Evolutionary conservation across 2,888 invertebrate species (phyloP), one percentile per base, ranked within the genome.

Genomic region (Lasioglossum malachurum): DNA sequence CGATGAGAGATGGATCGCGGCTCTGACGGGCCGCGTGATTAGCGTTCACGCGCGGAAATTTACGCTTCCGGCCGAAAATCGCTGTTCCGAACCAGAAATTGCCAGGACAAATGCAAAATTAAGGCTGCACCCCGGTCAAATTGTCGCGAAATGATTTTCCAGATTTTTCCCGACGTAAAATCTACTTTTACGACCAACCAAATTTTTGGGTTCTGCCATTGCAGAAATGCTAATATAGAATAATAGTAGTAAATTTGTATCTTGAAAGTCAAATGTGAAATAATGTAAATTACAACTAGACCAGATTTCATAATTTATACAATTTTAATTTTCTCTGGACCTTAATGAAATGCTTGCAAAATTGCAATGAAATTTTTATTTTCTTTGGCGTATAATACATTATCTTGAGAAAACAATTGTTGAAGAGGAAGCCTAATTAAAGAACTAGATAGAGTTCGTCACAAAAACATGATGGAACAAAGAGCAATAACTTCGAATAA

Each of bases 1-100:
- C 82, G 84, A 86, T 85, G 89, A n/a, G n/a, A n/a, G n/a, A 88
- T 88, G 79, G 89, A 91, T 91, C 83, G 80, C 44, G 77, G n/a
- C 77, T 73, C 72, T 64, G 27, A 72, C 82, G 74, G 73, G 67
- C 57, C 69, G 46, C 67, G 75, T 83, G 89, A 91, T 91, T 88
- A 91, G 89, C 83, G 80, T 8, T 19, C 80, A 86, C 83, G 80
- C 5, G 23, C 80, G 75, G 82, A 82, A 80, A 86, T 84, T 86
- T 67, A 44, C 38, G 73, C 75, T 84, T 86, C 64, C 73, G 79
- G 23, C 19, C 60, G 79, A 41, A 38, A 78, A 44, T 76, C 75
- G 71, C 38, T 60, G 31, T 64, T 53, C 60, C 31, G 41, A 19
- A 53, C n/a, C 57, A 41, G 31, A 67, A 83, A 78, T 74, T 60